Evolutionary conservation across 2,888 invertebrate genomes (phyloP).

Genomic region (Maniola hyperantus): DNA sequence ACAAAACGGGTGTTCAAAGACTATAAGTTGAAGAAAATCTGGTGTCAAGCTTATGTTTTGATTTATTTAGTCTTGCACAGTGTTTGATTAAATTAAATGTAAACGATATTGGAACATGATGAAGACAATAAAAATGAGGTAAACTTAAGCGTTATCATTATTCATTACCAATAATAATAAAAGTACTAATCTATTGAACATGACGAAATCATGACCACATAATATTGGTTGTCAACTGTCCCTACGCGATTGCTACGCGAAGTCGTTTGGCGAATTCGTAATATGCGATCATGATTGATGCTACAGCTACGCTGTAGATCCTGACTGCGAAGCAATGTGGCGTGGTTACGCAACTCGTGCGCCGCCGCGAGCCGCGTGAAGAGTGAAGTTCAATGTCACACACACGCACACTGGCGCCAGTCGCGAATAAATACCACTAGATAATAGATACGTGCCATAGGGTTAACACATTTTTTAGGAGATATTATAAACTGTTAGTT

Average conservation of each 20-base stretch:
- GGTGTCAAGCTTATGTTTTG: too few species aligned
- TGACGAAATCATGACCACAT: constrained; percentile 15
- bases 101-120: too few species aligned
- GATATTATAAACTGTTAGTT: too few species aligned
- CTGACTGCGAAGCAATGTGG: constrained; percentile 34
- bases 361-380: constrained; percentile 75
- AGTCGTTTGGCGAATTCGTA: constrained; percentile 13
- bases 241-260: not conserved
- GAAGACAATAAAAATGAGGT: too few species aligned
- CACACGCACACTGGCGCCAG: constrained; percentile 56
- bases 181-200: not conserved
- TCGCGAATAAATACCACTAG: constrained; percentile 39
- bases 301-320: constrained; percentile 20
- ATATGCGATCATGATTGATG: constrained; percentile 18
- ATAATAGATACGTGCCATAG: constrained; percentile 44
- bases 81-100: too few species aligned
- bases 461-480: constrained; percentile 18
- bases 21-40: too few species aligned
- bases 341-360: constrained; percentile 74
- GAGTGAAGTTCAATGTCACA: constrained; percentile 82
- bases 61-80: too few species aligned
- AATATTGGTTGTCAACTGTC: not conserved
- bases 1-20: too few species aligned
- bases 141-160: too few species aligned
- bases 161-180: too few species aligned